Evolutionary conservation across 2,113 vertebrate species (phyloP).

Genomic region (Aviceda subcristata): DNA sequence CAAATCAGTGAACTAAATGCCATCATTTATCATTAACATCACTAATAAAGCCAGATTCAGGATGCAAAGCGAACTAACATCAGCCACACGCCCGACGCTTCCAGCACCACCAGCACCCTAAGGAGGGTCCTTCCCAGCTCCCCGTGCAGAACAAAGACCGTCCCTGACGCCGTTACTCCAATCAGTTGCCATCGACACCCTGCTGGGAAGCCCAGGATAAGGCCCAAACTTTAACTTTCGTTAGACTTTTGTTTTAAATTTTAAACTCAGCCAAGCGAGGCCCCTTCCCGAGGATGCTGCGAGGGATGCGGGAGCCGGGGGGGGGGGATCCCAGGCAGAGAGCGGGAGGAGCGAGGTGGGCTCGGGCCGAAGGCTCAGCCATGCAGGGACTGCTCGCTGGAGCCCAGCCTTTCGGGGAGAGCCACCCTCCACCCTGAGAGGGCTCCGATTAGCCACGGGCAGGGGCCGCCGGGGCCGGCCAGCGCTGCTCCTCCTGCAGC

Average conservation of each 20-base stretch:
- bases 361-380: not conserved
- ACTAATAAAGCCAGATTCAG: not conserved
- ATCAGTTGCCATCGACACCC: not conserved
- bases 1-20: conserved; percentile 14
- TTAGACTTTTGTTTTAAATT: too few species aligned
- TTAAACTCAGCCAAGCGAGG: fast-evolving
- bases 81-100: fast-evolving
- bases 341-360: too few species aligned
- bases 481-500: not conserved
- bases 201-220: not conserved
- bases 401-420: not conserved
- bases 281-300: not conserved
- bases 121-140: too few species aligned
- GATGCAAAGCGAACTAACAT: not conserved
- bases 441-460: not conserved
- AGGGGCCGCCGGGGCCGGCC: fast-evolving
- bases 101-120: not conserved
- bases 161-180: fast-evolving
- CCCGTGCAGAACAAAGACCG: fast-evolving
- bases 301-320: not conserved
- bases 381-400: not conserved
- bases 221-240: too few species aligned
- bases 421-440: not conserved
- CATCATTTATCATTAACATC: conserved; percentile 6
- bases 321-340: not conserved